phyloP scores from a whole-genome alignment of 2,113 vertebrate species.

The Gulo gulo region DNA sequence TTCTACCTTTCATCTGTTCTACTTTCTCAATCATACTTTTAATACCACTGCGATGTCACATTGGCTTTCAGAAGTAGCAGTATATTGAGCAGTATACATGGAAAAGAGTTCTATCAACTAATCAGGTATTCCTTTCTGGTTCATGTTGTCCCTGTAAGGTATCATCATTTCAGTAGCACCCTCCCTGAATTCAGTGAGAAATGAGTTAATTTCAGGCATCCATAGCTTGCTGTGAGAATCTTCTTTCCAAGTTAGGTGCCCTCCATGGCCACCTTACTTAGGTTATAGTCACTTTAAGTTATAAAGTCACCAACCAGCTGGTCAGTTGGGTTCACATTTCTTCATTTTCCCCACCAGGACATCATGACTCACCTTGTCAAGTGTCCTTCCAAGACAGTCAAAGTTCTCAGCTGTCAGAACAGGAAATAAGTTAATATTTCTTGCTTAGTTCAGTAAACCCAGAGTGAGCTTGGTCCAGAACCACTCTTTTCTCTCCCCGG shows the following conservation, averaged over 20 bases:
- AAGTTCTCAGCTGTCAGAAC: constrained; percentile 37
- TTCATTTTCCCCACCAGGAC: neutral
- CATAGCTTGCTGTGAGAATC: neutral
- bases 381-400: neutral
- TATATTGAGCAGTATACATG: neutral
- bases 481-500: neutral
- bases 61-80: neutral
- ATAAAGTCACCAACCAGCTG: neutral
- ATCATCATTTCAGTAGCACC: neutral
- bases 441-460: neutral
- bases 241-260: neutral
- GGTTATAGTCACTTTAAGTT: neutral
- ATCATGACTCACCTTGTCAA: constrained; percentile 23
- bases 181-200: neutral
- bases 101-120: neutral
- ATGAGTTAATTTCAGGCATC: too few relatives aligned
- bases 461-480: neutral
- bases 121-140: neutral
- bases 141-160: neutral
- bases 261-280: too few relatives aligned
- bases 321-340: neutral
- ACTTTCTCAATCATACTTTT: neutral
- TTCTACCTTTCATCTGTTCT: neutral
- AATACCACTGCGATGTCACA: neutral
- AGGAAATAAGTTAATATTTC: constrained; percentile 36